Evolutionary conservation across 2,888 invertebrate species (phyloP).

Genomic region (Sphinx pinastri): DNA sequence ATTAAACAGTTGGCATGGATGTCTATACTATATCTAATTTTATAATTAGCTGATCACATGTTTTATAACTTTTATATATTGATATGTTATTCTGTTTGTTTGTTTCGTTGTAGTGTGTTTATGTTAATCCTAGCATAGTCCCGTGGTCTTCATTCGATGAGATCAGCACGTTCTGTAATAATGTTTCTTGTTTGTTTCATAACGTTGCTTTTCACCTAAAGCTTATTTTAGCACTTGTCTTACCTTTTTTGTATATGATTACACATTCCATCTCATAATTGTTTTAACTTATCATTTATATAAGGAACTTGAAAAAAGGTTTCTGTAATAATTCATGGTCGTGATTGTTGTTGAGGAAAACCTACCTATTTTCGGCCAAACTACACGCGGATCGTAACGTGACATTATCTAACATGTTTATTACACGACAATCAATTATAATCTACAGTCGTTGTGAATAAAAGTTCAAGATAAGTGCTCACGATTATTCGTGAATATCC

Average conservation of each 20-base stretch:
- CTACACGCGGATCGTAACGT: neutral
- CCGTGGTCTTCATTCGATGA: neutral
- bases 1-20: neutral
- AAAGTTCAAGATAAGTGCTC: slow-evolving; percentile 16
- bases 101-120: neutral
- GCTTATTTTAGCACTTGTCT: neutral
- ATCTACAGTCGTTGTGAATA: neutral
- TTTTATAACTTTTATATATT: neutral
- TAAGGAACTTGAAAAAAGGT: no score
- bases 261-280: no score
- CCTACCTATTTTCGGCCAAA: neutral
- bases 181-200: slow-evolving; percentile 5
- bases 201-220: neutral
- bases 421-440: neutral
- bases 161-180: slow-evolving; percentile 10
- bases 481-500: slow-evolving; percentile 19
- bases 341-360: neutral
- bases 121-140: neutral
- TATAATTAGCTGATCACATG: neutral
- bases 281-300: no score
- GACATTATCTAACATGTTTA: neutral
- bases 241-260: no score
- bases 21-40: neutral
- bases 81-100: neutral
- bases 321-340: neutral